Evolutionary conservation across 2,888 invertebrate genomes (phyloP).

Genomic region (Ectemnius continuus): DNA sequence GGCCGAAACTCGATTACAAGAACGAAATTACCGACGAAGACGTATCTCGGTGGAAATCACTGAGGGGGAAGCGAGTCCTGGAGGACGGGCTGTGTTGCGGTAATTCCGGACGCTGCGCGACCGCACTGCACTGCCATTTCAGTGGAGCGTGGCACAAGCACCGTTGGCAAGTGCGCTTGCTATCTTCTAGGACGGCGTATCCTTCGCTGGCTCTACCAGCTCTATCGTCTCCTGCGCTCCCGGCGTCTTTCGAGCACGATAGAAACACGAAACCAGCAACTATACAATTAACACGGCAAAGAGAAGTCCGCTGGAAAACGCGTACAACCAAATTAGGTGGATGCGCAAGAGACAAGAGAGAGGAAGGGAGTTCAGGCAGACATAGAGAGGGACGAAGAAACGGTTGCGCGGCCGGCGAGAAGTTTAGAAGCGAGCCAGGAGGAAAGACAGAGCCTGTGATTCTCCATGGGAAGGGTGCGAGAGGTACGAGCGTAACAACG

Average conservation of each 20-base stretch:
- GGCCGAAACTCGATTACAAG: conserved; percentile 14
- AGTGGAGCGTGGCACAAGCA: conserved; percentile 28
- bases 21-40: conserved; percentile 18
- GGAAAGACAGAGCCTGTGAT: not conserved
- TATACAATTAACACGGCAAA: conserved; percentile 39
- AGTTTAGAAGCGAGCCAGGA: not conserved
- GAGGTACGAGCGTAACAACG: conserved; percentile 23
- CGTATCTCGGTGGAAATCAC: conserved; percentile 24
- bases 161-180: not conserved
- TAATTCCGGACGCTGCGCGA: conserved; percentile 54
- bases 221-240: conserved; percentile 19
- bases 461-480: conserved; percentile 6
- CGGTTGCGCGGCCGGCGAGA: not conserved
- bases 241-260: conserved; percentile 33
- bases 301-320: conserved; percentile 26
- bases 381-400: not conserved
- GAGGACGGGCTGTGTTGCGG: conserved; percentile 32
- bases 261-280: conserved; percentile 56
- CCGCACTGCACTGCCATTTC: conserved; percentile 39
- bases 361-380: not conserved
- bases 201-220: conserved; percentile 12
- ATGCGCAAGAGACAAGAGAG: not conserved
- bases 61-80: conserved; percentile 11
- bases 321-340: conserved; percentile 15
- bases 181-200: not conserved